These are phyloP conservation scores for Stichodactyla mertensii DNA, from an alignment of 64 coral and sea anemone species.

Conservation along the genomic window DNA sequence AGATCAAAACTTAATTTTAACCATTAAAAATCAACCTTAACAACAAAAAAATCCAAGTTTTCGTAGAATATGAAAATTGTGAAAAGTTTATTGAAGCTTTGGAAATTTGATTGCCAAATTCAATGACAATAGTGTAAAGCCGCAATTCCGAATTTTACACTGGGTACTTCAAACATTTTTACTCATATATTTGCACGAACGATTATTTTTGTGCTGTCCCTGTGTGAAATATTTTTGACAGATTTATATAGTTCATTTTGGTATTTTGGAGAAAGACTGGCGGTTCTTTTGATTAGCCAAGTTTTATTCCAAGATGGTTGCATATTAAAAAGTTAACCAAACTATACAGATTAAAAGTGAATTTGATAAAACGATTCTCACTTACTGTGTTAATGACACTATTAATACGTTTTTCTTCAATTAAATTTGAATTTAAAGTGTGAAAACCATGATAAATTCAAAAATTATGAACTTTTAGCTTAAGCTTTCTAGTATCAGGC, in stretches of 20 bases:
- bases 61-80: too few species aligned
- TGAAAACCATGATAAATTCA: not conserved
- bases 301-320: too few species aligned
- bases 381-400: not conserved
- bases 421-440: not conserved
- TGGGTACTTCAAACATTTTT: not conserved
- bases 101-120: not conserved
- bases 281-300: too few species aligned
- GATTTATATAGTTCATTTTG: too few species aligned
- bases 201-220: not conserved
- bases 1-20: too few species aligned
- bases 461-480: not conserved
- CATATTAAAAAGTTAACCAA: not conserved
- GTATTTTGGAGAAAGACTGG: too few species aligned
- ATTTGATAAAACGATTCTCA: not conserved
- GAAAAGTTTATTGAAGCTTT: not conserved
- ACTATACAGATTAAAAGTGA: not conserved
- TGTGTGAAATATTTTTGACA: not conserved
- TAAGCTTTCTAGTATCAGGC: not conserved
- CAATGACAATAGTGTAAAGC: not conserved
- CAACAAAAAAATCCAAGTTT: too few species aligned
- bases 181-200: not conserved
- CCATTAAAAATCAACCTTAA: too few species aligned
- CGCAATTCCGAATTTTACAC: not conserved
- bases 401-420: not conserved